Evolutionary conservation across 2,888 invertebrate species (phyloP).

Genomic region (Beris morrisii): DNA sequence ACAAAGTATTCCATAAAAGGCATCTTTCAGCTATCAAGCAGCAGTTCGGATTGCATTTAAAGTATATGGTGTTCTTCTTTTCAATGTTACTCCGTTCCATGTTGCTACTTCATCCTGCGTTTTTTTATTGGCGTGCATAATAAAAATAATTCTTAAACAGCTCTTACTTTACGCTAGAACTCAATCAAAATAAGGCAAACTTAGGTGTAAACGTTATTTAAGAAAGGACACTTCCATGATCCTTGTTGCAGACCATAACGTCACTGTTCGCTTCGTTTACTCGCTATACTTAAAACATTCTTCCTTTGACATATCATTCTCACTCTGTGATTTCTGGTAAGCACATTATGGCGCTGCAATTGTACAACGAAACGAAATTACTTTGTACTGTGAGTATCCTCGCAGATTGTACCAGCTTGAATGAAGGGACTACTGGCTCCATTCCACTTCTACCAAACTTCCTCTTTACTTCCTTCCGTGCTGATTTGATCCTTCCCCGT

Average conservation of each 20-base stretch:
- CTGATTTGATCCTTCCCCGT: constrained; percentile 11
- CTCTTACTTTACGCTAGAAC: not conserved
- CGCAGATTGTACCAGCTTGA: not conserved
- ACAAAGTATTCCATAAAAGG: too few species aligned
- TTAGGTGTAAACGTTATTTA: constrained; percentile 17
- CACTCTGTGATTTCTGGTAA: constrained; percentile 25
- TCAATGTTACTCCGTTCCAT: too few species aligned
- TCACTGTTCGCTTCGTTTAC: too few species aligned
- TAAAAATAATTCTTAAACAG: too few species aligned
- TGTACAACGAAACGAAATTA: constrained; percentile 29
- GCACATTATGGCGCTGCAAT: constrained; percentile 29
- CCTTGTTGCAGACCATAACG: not conserved
- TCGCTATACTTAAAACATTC: constrained; percentile 19
- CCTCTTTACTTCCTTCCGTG: constrained; percentile 28
- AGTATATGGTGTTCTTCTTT: too few species aligned
- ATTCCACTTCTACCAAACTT: constrained; percentile 9
- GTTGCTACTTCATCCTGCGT: too few species aligned
- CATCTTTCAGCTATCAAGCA: too few species aligned
- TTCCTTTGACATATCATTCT: constrained; percentile 28
- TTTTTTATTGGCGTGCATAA: too few species aligned
- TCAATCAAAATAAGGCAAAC: constrained; percentile 17
- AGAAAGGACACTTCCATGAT: constrained; percentile 7
- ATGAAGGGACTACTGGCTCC: not conserved
- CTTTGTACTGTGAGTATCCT: constrained; percentile 8
- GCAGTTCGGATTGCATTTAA: too few species aligned